These are phyloP conservation scores for Mormoops blainvillei DNA, from an alignment of 2,113 vertebrate species.

Conservation along the genomic window DNA sequence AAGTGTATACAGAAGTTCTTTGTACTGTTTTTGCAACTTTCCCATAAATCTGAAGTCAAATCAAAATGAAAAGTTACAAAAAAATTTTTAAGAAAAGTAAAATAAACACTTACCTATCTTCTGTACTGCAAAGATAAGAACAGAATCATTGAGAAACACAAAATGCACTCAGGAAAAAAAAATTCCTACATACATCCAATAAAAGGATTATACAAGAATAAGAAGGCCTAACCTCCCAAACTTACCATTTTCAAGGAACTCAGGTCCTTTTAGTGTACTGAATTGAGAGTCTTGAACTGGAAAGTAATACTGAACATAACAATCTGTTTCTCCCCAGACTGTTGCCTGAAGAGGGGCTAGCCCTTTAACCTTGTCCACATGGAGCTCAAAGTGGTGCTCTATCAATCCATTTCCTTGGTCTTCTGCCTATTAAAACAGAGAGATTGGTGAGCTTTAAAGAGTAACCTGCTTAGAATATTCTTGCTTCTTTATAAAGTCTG, in stretches of 20 bases:
- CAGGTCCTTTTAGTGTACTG: neutral
- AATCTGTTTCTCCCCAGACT: constrained; percentile 97
- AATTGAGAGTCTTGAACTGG: constrained; percentile 81
- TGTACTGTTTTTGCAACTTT: constrained; percentile 12
- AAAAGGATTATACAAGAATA: neutral
- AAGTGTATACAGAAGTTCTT: constrained; percentile 6
- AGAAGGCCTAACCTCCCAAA: neutral
- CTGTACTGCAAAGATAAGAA: neutral
- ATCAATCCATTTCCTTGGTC: constrained; percentile 67
- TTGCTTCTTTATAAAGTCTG: neutral
- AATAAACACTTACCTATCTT: neutral
- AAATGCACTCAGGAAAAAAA: constrained; percentile 36
- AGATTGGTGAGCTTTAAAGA: constrained; percentile 21
- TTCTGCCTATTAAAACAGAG: constrained; percentile 71
- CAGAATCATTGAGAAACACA: constrained; percentile 1
- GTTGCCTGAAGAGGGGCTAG: constrained; percentile 91
- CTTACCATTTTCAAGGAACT: constrained; percentile 82
- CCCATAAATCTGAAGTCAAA: neutral
- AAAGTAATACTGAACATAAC: constrained; percentile 94
- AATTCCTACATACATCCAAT: neutral
- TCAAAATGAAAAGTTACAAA: neutral
- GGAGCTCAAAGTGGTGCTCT: constrained; percentile 92
- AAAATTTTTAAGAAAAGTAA: neutral
- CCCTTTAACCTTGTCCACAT: constrained; percentile 86
- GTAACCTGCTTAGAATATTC: constrained; percentile 12